Conservation (phyloP, 1,140 invertebrate genomes). For the Cydia pomonella region DNA sequence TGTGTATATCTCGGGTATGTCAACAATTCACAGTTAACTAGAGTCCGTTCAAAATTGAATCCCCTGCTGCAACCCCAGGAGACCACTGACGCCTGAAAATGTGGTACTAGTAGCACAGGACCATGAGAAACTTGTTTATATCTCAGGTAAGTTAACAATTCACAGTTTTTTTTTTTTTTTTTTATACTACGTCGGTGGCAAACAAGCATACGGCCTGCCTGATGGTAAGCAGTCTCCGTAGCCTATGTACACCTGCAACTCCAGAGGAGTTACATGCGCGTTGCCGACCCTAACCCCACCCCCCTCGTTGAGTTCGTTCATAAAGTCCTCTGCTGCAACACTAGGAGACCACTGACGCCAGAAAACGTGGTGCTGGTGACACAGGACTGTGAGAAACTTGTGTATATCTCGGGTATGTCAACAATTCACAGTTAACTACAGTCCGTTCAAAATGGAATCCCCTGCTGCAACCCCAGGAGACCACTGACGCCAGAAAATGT, state of each 20-base stretch:
- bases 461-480: constrained; percentile 85
- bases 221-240: too few relatives aligned
- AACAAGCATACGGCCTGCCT: too few relatives aligned
- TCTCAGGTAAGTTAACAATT: constrained; percentile 53
- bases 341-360: constrained; percentile 76
- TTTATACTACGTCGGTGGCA: too few relatives aligned
- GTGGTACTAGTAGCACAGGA: constrained; percentile 82
- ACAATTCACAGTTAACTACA: too few relatives aligned
- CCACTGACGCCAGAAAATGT: constrained; percentile 82
- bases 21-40: too few relatives aligned
- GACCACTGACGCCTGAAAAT: constrained; percentile 80
- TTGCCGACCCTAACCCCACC: too few relatives aligned
- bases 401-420: constrained; percentile 86
- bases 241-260: too few relatives aligned
- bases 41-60: constrained; percentile 85
- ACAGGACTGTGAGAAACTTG: constrained; percentile 82
- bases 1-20: constrained; percentile 85
- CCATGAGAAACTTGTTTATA: constrained; percentile 54
- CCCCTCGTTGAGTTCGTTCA: constrained; percentile 71
- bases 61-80: constrained; percentile 86
- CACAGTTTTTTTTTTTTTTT: too few relatives aligned
- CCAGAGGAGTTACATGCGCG: too few relatives aligned
- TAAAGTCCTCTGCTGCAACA: constrained; percentile 88
- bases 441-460: constrained; percentile 84
- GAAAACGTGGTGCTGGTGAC: constrained; percentile 82